Evolutionary conservation across 2,888 invertebrate genomes (phyloP), one percentile per base, ranked within the genome.

Genomic region (Scotopteryx bipunctaria): DNA sequence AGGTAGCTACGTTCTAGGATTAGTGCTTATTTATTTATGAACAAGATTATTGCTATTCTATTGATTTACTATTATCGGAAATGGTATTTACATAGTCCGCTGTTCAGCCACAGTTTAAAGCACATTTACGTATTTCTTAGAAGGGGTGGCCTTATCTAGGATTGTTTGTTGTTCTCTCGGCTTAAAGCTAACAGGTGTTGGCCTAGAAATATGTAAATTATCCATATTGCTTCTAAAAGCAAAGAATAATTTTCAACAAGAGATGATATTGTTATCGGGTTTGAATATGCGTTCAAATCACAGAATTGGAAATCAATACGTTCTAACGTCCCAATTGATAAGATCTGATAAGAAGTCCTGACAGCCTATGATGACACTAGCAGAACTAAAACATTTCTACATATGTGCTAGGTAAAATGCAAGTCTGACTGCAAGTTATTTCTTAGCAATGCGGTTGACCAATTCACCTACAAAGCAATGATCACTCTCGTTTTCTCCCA

Each of bases 401-500:
- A n/a, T n/a, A n/a, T n/a, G n/a, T n/a, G n/a, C n/a, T n/a, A n/a
- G n/a, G n/a, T n/a, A n/a, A n/a, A n/a, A n/a, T n/a, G 21, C 6
- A 21, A 21, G 21, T 21, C n/a, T 23, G 11, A 25, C 6, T 11
- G 3, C 21, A 32, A 37, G n/a, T 25, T 15, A 5, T 11, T 45
- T 5, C 29, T 17, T 8, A 37, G 40, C 31, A 21, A 41, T 40
- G 43, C 25, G 16, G 32, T 37, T 35, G 59, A 55, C 62, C 64
- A 64, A 63, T 55, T 57, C 52, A 44, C 55, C 58, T 54, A 60
- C 57, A 37, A 52, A 45, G 47, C 55, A 45, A 36, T 54, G 35
- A 47, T 57, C 72, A 89, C 89, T 87, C 84, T 88, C 85, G 65
- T 65, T 86, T 87, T 86, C 79, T 78, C 77, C 80, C 63, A 71